Percentiles rank a stretch among this genome's conserved stretches.
Conservation (phyloP, 2,888 invertebrate species). For the Cerastis leucographa region DNA sequence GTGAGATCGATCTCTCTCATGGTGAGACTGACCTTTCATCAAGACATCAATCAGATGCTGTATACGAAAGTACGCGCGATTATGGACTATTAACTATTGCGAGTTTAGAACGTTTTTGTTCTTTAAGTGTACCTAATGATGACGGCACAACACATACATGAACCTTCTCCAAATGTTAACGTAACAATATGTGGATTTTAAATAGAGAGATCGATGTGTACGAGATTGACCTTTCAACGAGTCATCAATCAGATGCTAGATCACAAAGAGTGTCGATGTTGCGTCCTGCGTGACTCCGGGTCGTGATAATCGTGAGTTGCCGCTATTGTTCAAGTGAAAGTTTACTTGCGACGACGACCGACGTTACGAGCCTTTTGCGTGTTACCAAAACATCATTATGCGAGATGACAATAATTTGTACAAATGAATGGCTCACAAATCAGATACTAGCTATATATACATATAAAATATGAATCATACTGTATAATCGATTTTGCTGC, state of each 20-base stretch:
- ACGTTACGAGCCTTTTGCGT: constrained; percentile 79
- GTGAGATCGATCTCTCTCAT: constrained; percentile 36
- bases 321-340: constrained; percentile 88
- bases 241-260: constrained; percentile 75
- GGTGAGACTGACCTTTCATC: constrained; percentile 40
- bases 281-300: constrained; percentile 82
- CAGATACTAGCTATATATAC: constrained; percentile 37
- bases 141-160: constrained; percentile 9
- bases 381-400: constrained; percentile 80
- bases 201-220: constrained; percentile 46
- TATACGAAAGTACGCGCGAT: constrained; percentile 14
- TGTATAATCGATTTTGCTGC: constrained; percentile 10
- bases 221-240: constrained; percentile 74
- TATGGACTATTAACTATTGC: constrained; percentile 29
- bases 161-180: neutral
- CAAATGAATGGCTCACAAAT: constrained; percentile 44
- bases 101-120: constrained; percentile 13
- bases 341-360: constrained; percentile 72
- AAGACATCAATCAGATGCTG: constrained; percentile 33
- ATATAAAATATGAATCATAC: constrained; percentile 36
- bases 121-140: constrained; percentile 26
- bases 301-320: constrained; percentile 77
- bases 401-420: constrained; percentile 65
- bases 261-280: constrained; percentile 67
- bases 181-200: constrained; percentile 23